Evolutionary conservation across 1,140 invertebrate species (phyloP).

Genomic region (Thaumatotibia leucotreta): DNA sequence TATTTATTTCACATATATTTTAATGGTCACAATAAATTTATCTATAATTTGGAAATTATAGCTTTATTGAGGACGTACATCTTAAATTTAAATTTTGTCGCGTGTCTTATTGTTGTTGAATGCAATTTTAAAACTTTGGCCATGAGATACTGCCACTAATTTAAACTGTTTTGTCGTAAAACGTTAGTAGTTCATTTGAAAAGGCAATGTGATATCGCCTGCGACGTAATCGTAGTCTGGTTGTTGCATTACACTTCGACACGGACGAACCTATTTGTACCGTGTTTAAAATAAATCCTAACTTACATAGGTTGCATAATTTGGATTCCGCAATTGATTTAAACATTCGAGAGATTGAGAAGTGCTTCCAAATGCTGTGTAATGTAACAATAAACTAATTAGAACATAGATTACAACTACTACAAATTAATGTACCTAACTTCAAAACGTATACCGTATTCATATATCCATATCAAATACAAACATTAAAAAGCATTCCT

Average conservation of each 20-base stretch:
- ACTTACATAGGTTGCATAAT: slow-evolving; percentile 6
- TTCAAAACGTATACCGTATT: background rate
- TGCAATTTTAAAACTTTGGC: slow-evolving; percentile 6
- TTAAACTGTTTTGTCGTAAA: slow-evolving; percentile 20
- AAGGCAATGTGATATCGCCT: slow-evolving; percentile 8
- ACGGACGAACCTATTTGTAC: background rate
- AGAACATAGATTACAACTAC: background rate
- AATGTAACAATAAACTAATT: slow-evolving; percentile 26
- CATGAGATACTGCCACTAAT: slow-evolving; percentile 39
- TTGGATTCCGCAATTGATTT: background rate
- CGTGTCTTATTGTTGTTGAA: slow-evolving; percentile 19
- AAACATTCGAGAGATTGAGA: slow-evolving; percentile 16
- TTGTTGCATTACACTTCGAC: slow-evolving; percentile 2
- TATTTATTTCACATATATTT: slow-evolving; percentile 56
- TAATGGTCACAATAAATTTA: slow-evolving; percentile 41
- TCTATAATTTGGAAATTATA: slow-evolving; percentile 4
- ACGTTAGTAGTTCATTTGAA: slow-evolving; percentile 3
- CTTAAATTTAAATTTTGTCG: slow-evolving; percentile 21
- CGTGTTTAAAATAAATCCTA: background rate
- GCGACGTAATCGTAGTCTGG: background rate
- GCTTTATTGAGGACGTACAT: background rate
- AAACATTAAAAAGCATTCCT: background rate
- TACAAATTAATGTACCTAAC: background rate
- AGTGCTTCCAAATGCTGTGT: slow-evolving; percentile 40
- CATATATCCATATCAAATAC: background rate